Conservation (phyloP, 1,140 invertebrate genomes). For the Lepidotrigona ventralis region DNA sequence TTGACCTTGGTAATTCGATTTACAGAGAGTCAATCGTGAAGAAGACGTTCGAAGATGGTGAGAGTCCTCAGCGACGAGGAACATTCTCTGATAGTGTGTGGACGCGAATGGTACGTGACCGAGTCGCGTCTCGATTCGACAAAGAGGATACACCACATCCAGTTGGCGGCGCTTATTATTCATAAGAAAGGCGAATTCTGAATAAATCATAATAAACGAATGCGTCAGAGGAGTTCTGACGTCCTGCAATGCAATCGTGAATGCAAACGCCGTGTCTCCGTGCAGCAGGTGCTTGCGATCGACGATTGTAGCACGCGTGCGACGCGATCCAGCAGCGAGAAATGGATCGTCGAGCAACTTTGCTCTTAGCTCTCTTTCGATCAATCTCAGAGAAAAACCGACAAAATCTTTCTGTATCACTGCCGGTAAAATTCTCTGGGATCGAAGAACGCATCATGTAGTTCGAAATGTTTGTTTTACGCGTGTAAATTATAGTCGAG, state of each 20-base stretch:
- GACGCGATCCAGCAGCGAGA: neutral
- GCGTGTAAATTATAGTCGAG: no score
- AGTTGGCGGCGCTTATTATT: slow-evolving; percentile 55
- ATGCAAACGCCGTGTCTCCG: slow-evolving; percentile 45
- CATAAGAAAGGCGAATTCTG: slow-evolving; percentile 61
- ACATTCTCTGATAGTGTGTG: neutral
- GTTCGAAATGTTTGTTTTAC: no score
- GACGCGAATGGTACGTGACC: slow-evolving; percentile 17
- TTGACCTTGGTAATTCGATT: neutral
- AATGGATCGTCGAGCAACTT: slow-evolving; percentile 1
- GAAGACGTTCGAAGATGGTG: neutral
- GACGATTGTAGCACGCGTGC: slow-evolving; percentile 14
- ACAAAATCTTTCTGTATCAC: no score
- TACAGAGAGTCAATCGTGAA: neutral
- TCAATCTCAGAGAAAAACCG: no score
- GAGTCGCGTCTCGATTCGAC: slow-evolving; percentile 27
- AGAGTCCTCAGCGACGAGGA: neutral
- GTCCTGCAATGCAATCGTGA: slow-evolving; percentile 52
- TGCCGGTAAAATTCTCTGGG: no score
- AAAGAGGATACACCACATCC: slow-evolving; percentile 27
- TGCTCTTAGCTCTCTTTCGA: neutral
- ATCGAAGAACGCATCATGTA: no score
- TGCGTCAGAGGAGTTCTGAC: slow-evolving; percentile 54
- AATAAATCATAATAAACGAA: slow-evolving; percentile 63
- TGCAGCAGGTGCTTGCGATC: slow-evolving; percentile 40